Percentiles rank a stretch among this genome's conserved stretches.
Evolutionary conservation across 30 jellyfish, hydroid and myxozoan genomes (phyloP).

Genomic region (Cassiopea andromeda): DNA sequence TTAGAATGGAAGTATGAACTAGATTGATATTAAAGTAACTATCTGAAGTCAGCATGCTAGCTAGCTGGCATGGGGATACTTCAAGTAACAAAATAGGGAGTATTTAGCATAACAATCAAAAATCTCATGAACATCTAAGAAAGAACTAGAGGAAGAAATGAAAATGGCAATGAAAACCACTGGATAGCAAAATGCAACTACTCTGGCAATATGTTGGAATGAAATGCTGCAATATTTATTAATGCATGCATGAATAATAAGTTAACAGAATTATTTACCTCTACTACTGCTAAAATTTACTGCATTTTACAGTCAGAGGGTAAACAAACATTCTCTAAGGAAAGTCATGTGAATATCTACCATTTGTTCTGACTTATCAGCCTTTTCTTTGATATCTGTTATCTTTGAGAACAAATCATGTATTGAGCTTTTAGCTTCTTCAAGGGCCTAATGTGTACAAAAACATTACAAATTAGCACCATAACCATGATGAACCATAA

Average conservation of each 20-base stretch:
- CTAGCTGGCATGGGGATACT: too few relatives aligned
- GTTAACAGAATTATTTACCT: too few relatives aligned
- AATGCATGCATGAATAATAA: too few relatives aligned
- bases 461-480: not conserved
- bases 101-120: not conserved
- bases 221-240: too few relatives aligned
- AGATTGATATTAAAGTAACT: too few relatives aligned
- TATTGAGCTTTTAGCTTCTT: conserved; percentile 91
- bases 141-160: not conserved
- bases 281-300: too few relatives aligned
- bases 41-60: too few relatives aligned
- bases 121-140: not conserved
- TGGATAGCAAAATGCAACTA: too few relatives aligned
- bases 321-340: not conserved
- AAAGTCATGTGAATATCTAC: conserved; percentile 15
- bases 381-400: conserved; percentile 94
- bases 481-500: too few relatives aligned
- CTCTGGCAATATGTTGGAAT: too few relatives aligned
- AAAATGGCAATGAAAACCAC: too few relatives aligned
- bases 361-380: conserved; percentile 98
- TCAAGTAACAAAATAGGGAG: not conserved
- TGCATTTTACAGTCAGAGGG: not conserved
- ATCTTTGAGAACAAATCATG: conserved; percentile 88
- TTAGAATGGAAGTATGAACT: too few relatives aligned
- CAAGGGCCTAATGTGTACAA: conserved; percentile 80